Conservation (phyloP, 2,888 invertebrate genomes). For the Zaprionus obscuricornis region DNA sequence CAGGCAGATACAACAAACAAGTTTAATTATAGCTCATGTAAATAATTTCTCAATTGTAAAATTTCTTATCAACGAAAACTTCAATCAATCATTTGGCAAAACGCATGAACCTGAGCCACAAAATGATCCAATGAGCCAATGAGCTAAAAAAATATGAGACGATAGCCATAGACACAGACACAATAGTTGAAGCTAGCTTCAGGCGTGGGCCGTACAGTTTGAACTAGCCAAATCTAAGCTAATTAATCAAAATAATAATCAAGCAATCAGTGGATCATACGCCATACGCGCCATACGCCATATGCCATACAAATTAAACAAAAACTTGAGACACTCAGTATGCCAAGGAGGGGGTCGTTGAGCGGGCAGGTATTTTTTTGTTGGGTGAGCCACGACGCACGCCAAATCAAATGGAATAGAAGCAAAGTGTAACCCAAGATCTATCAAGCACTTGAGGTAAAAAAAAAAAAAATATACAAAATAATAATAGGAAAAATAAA, state of each 20-base stretch:
- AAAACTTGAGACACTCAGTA: constrained; percentile 28
- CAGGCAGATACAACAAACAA: constrained; percentile 78
- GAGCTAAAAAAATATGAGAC: constrained; percentile 43
- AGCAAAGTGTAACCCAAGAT: constrained; percentile 68
- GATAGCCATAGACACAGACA: constrained; percentile 10
- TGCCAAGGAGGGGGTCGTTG: background rate
- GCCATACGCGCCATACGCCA: constrained; percentile 49
- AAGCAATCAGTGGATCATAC: constrained; percentile 79
- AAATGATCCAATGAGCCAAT: constrained; percentile 49
- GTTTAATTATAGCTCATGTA: constrained; percentile 79
- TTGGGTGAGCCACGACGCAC: constrained; percentile 74
- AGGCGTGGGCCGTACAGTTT: constrained; percentile 75
- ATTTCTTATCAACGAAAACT: constrained; percentile 79
- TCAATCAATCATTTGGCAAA: constrained; percentile 79
- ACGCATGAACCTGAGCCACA: constrained; percentile 68
- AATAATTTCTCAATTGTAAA: constrained; percentile 80
- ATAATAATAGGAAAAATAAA: background rate
- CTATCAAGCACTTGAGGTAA: constrained; percentile 40
- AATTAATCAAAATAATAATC: constrained; percentile 82
- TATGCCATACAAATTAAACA: no score
- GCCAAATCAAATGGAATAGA: constrained; percentile 60
- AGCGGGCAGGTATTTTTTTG: background rate
- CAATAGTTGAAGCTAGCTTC: constrained; percentile 40
- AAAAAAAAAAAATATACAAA: constrained; percentile 1
- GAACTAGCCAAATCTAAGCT: constrained; percentile 80